These are phyloP conservation scores for Conchocele bisecta DNA, from an alignment of 2,888 invertebrate genomes.

Conservation along the genomic window DNA sequence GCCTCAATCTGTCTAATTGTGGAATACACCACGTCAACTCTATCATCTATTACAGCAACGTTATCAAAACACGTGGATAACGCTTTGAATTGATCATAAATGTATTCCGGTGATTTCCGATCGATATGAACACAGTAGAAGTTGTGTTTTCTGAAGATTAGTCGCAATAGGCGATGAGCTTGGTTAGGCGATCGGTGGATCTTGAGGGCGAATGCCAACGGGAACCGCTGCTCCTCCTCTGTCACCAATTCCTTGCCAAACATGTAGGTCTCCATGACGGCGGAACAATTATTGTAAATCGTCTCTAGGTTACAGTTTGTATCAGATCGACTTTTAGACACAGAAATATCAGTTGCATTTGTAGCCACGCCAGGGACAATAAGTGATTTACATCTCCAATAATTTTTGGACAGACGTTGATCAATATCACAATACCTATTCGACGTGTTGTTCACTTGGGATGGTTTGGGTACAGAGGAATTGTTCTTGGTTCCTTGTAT, in stretches of 20 bases:
- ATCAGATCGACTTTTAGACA: no score
- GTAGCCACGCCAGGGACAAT: no score
- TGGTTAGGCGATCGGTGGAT: constrained; percentile 64
- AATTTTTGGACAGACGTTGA: no score
- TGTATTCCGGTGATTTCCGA: constrained; percentile 42
- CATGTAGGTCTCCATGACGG: constrained; percentile 44
- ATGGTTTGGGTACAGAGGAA: no score
- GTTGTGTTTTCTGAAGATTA: constrained; percentile 74
- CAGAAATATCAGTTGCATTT: no score
- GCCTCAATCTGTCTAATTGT: constrained; percentile 60
- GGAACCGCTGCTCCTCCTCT: constrained; percentile 58
- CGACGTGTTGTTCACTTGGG: no score
- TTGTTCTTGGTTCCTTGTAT: no score
- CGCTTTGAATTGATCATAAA: constrained; percentile 46
- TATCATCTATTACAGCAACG: constrained; percentile 57
- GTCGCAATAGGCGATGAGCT: constrained; percentile 67
- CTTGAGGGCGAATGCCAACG: constrained; percentile 66
- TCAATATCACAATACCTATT: no score
- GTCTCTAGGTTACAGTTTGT: constrained; percentile 39
- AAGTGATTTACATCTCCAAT: no score
- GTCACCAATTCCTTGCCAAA: constrained; percentile 46
- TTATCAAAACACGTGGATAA: constrained; percentile 64
- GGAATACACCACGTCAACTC: constrained; percentile 61
- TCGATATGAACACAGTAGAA: constrained; percentile 78
- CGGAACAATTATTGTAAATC: constrained; percentile 42